Percentiles rank a stretch among this genome's conserved stretches.
These are phyloP conservation scores for Cyrtorhinus lividipennis DNA, from an alignment of 1,140 invertebrate genomes.

Conservation along the genomic window DNA sequence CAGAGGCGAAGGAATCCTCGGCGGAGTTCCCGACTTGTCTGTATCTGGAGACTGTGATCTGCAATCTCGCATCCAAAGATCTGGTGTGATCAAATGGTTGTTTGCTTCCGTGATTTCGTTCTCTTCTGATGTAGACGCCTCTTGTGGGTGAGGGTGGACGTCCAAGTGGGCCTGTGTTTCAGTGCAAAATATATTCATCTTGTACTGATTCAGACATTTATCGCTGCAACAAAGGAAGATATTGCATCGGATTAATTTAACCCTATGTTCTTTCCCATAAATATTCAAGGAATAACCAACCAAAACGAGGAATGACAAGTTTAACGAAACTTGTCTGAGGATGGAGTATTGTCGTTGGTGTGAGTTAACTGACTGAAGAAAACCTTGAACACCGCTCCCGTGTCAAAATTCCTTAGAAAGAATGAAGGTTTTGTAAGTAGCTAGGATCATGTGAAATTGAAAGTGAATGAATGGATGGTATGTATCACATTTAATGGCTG, in stretches of 20 bases:
- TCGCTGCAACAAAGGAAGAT: slow-evolving; percentile 44
- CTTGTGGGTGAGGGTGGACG: slow-evolving; percentile 54
- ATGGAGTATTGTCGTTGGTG: too few species aligned
- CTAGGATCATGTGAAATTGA: too few species aligned
- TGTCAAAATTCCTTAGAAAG: too few species aligned
- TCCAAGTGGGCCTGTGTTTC: slow-evolving; percentile 79
- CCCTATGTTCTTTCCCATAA: too few species aligned
- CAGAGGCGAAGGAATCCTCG: slow-evolving; percentile 26
- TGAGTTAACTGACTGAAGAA: too few species aligned
- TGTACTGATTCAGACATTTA: slow-evolving; percentile 87
- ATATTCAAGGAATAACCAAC: too few species aligned
- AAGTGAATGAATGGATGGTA: too few species aligned
- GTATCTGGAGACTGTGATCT: slow-evolving; percentile 44
- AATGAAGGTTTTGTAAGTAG: too few species aligned
- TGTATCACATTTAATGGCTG: too few species aligned
- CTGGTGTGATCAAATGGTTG: slow-evolving; percentile 60
- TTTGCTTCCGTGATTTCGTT: slow-evolving; percentile 32
- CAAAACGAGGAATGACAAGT: too few species aligned
- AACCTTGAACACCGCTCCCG: too few species aligned
- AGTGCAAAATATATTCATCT: slow-evolving; percentile 88
- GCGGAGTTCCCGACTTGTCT: slow-evolving; percentile 27
- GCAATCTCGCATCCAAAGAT: slow-evolving; percentile 68
- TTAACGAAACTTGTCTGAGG: neutral
- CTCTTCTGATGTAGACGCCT: slow-evolving; percentile 26
- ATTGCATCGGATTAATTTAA: neutral